These are phyloP conservation scores for Dysdera silvatica DNA, from an alignment of 1,140 invertebrate genomes.

Conservation along the genomic window DNA sequence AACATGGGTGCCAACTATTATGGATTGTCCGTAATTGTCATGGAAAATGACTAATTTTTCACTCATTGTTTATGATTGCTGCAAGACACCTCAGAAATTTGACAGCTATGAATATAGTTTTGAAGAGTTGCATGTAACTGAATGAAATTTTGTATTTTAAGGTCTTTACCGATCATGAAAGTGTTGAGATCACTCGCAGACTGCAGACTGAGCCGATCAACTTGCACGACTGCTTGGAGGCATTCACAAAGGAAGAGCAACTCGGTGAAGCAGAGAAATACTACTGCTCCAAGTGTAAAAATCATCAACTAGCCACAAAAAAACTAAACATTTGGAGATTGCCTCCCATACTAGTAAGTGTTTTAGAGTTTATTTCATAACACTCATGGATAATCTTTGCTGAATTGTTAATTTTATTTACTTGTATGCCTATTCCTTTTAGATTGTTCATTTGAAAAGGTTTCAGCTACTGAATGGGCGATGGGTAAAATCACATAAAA, in stretches of 20 bases:
- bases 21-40: background rate
- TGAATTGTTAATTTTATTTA: constrained; percentile 17
- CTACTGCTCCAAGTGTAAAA: constrained; percentile 71
- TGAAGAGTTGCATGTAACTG: too few relatives aligned
- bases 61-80: background rate
- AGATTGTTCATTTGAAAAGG: constrained; percentile 82
- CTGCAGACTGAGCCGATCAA: constrained; percentile 69
- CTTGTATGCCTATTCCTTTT: constrained; percentile 39
- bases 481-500: constrained; percentile 89
- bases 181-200: constrained; percentile 57
- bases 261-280: constrained; percentile 64
- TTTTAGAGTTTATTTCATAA: background rate
- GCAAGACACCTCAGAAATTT: too few relatives aligned
- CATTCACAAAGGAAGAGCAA: constrained; percentile 75
- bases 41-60: background rate
- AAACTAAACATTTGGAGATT: constrained; percentile 82
- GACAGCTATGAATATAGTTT: too few relatives aligned
- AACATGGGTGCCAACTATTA: background rate
- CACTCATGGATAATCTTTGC: background rate
- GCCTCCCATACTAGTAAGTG: constrained; percentile 69
- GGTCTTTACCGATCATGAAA: constrained; percentile 62
- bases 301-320: constrained; percentile 72
- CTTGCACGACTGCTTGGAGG: constrained; percentile 65
- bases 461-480: constrained; percentile 79
- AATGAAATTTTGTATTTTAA: constrained; percentile 38